Evolutionary conservation across 1,140 invertebrate species (phyloP).

Genomic region (Hyphantria cunea): DNA sequence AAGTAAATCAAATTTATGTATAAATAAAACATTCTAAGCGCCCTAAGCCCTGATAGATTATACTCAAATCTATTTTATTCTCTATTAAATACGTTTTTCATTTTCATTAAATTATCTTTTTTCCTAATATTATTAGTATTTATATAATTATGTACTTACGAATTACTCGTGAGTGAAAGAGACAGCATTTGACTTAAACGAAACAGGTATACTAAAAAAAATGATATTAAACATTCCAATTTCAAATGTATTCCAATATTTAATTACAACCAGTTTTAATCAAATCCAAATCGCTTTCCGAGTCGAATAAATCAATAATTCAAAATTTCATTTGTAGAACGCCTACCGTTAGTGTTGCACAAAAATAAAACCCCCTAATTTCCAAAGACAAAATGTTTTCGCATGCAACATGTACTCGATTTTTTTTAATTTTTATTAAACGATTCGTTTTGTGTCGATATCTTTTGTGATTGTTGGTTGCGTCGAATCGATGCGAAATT

Average conservation of each 20-base stretch:
- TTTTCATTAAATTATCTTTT: no score
- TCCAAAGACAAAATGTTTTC: constrained; percentile 54
- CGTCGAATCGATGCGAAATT: constrained; percentile 67
- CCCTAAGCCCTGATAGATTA: no score
- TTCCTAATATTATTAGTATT: no score
- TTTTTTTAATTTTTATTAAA: constrained; percentile 50
- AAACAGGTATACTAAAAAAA: no score
- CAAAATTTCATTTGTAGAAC: constrained; percentile 55
- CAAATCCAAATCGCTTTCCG: constrained; percentile 46
- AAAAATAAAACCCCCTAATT: constrained; percentile 48
- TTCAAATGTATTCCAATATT: constrained; percentile 30
- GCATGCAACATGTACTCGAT: constrained; percentile 53
- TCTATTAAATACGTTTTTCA: no score
- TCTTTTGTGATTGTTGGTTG: constrained; percentile 77
- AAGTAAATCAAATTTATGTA: no score
- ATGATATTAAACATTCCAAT: constrained; percentile 14
- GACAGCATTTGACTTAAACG: no score
- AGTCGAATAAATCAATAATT: constrained; percentile 52
- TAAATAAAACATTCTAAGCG: no score
- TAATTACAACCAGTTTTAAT: constrained; percentile 52
- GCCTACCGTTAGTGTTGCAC: constrained; percentile 45
- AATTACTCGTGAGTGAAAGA: no score
- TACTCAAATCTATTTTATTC: no score
- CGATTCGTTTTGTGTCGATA: constrained; percentile 71
- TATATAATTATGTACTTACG: no score